Evolutionary conservation across 2,113 vertebrate genomes (phyloP).

Genomic region (Sorex araneus): DNA sequence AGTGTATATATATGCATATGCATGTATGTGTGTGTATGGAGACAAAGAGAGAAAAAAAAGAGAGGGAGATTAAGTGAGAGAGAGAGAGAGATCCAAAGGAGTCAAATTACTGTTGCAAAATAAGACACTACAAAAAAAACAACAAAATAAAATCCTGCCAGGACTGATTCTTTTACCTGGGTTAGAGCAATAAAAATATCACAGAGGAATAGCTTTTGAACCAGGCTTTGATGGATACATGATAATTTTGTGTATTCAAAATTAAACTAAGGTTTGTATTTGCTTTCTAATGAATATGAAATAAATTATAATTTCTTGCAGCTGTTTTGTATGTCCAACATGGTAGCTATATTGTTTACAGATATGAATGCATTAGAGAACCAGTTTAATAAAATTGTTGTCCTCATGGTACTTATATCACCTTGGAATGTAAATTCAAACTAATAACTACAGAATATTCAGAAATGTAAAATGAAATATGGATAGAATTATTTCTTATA

Average conservation of each 20-base stretch:
- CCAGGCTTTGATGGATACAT: neutral
- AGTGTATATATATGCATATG: too few relatives aligned
- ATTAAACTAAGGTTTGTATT: neutral
- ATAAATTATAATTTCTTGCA: neutral
- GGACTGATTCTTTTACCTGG: neutral
- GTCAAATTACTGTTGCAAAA: neutral
- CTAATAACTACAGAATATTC: neutral
- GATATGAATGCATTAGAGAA: neutral
- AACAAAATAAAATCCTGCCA: neutral
- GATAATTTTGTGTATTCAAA: neutral
- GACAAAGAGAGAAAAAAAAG: too few relatives aligned
- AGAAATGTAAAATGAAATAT: neutral
- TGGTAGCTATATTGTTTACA: neutral
- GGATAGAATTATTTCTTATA: neutral
- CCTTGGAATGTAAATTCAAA: neutral
- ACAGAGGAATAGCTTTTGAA: neutral
- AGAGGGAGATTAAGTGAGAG: too few relatives aligned
- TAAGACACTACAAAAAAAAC: neutral
- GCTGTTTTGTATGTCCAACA: neutral
- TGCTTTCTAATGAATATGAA: neutral
- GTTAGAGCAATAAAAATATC: conserved; percentile 34
- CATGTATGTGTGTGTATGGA: too few relatives aligned
- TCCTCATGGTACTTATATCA: neutral
- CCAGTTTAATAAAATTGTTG: neutral
- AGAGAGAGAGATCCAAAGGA: neutral